Evolutionary conservation across 2,797 vertebrate species (phyloP), one percentile per base, ranked within the genome.

Genomic region (Scleropages formosus): DNA sequence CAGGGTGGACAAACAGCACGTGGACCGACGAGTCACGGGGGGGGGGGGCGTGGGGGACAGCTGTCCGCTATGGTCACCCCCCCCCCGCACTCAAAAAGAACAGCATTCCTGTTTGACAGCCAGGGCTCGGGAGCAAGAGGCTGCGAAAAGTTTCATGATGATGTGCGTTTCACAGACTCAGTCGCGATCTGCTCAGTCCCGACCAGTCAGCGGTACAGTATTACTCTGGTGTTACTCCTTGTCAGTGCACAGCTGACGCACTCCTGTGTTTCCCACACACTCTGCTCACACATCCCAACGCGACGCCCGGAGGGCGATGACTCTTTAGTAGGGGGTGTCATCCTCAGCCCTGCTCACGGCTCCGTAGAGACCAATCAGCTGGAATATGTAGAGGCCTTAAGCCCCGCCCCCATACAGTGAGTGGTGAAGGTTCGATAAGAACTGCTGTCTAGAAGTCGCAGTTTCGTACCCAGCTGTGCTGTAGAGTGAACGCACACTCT

Each of bases 21-120:
- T 83, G 82, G 82, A 85, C 84, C 86, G 22, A 31, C 46, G 24
- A 61, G n/a, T 74, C 91, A 91, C 91, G 90, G 89, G 85, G n/a
- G n/a, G n/a, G n/a, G n/a, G n/a, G n/a, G n/a, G n/a, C n/a, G n/a
- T 6, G 90, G 89, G 85, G 84, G 90, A 89, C 93, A 93, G 91
- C 92, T 93, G 93, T 85, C 82, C 78, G 83, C 84, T 73, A 72
- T 80, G 85, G 84, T 81, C n/a, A 2, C 81, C 26, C 12, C 56
- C 51, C 27, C 16, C 82, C 77, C 73, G 10, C 77, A 69, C 80
- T 78, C 78, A 75, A 81, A 75, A 47, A 9, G 75, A 61, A 81
- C 75, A 67, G 63, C 73, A 24, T 39, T 58, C 12, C 12, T 53
- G 58, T n/a, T 39, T 39, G 2, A 58, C 12, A 58, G 53, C 3